A percentile compares a stretch with the other conserved stretches of the same genome.
Evolutionary conservation across 64 coral and sea anemone genomes (phyloP).

Genomic region (Hydrozoanthus tunicans): DNA sequence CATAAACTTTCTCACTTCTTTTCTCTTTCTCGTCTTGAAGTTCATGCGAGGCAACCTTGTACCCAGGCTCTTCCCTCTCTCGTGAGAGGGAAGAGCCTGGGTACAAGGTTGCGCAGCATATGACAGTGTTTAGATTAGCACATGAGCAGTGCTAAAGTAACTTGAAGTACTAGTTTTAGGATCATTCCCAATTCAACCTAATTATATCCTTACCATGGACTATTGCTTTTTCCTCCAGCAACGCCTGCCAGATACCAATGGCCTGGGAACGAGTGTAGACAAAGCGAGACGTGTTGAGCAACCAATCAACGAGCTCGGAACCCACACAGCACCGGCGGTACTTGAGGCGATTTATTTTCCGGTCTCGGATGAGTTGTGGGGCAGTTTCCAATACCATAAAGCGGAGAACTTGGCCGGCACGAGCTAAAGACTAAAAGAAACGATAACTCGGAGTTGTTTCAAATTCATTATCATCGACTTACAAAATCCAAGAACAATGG

Average conservation of each 20-base stretch:
- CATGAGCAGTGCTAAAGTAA: neutral
- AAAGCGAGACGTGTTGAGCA: conserved; percentile 60
- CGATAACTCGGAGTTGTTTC: neutral
- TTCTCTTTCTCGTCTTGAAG: too few species aligned
- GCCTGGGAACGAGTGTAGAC: conserved; percentile 86
- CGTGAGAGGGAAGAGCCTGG: too few species aligned
- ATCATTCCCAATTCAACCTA: too few species aligned
- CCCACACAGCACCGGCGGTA: conserved; percentile 71
- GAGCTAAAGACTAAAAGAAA: conserved; percentile 24
- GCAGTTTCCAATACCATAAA: conserved; percentile 31
- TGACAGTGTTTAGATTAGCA: too few species aligned
- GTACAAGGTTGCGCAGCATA: too few species aligned
- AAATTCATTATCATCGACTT: too few species aligned
- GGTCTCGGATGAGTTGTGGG: conserved; percentile 71
- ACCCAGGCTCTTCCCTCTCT: too few species aligned
- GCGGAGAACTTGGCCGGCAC: conserved; percentile 26
- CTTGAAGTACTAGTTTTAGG: neutral
- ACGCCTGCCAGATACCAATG: conserved; percentile 69
- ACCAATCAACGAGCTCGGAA: conserved; percentile 78
- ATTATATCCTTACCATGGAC: conserved; percentile 47
- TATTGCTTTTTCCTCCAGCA: conserved; percentile 78
- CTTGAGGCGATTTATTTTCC: conserved; percentile 26
- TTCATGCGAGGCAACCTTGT: too few species aligned
- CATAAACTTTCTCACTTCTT: too few species aligned
- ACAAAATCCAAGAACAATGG: neutral